Evolutionary conservation across 2,113 vertebrate genomes (phyloP).

Genomic region (Vulpes ferrilata): DNA sequence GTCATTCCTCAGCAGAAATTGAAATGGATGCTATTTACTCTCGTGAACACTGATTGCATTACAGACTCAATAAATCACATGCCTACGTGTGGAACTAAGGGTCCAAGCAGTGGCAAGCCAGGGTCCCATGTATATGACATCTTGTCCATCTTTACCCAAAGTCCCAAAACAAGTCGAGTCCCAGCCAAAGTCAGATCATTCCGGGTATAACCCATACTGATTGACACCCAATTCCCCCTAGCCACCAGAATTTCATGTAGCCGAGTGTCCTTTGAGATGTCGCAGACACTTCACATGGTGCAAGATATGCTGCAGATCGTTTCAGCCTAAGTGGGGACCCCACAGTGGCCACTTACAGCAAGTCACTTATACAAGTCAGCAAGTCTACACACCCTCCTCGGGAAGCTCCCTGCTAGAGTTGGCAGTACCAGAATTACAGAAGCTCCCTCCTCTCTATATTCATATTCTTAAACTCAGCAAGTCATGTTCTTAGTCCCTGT

Average conservation of each 20-base stretch:
- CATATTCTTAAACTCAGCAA: neutral
- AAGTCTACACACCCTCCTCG: fast-evolving
- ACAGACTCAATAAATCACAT: neutral
- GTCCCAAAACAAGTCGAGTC: neutral
- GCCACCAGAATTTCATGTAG: fast-evolving
- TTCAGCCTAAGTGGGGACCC: fast-evolving
- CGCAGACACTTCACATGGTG: too few relatives aligned
- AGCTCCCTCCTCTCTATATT: neutral
- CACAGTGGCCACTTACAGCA: neutral
- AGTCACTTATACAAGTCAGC: too few relatives aligned
- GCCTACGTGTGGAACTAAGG: neutral
- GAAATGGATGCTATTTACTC: neutral
- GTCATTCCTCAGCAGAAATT: neutral
- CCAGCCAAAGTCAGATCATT: neutral
- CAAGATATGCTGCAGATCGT: fast-evolving
- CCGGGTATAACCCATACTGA: fast-evolving
- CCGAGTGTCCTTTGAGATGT: fast-evolving
- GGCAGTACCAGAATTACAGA: fast-evolving
- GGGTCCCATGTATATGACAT: neutral
- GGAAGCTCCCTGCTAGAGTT: neutral
- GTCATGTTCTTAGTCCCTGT: fast-evolving
- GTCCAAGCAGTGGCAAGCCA: neutral
- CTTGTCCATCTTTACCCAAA: neutral
- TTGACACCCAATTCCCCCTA: fast-evolving
- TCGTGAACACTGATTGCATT: neutral